These are phyloP conservation scores for Urocitellus parryii DNA, from an alignment of 2,113 vertebrate genomes.

Conservation along the genomic window DNA sequence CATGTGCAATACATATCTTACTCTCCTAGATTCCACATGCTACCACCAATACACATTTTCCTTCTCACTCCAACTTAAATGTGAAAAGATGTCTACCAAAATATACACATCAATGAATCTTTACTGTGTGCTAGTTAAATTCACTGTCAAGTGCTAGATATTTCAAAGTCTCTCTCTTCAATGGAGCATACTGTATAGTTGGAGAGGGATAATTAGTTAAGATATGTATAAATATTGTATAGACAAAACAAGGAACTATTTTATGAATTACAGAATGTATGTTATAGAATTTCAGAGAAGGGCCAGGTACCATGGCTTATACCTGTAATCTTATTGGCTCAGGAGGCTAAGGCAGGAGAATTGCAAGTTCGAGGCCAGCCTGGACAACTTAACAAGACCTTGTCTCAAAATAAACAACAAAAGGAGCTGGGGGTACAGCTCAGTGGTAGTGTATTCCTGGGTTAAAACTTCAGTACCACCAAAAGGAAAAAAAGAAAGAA, in stretches of 20 bases:
- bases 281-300: not conserved
- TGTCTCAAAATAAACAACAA: too few species aligned
- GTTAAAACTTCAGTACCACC: too few species aligned
- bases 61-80: not conserved
- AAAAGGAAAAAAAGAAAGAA: too few species aligned
- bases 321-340: too few species aligned
- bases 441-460: too few species aligned
- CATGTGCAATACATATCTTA: conserved; percentile 24
- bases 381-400: too few species aligned
- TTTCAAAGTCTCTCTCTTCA: not conserved
- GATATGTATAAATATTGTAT: conserved; percentile 39
- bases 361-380: too few species aligned
- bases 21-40: not conserved
- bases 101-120: not conserved
- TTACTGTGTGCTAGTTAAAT: not conserved
- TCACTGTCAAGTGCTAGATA: conserved; percentile 39
- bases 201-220: conserved; percentile 40
- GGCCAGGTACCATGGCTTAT: too few species aligned
- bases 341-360: too few species aligned
- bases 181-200: conserved; percentile 9
- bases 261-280: conserved; percentile 5
- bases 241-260: not conserved
- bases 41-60: not conserved
- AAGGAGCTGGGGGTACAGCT: too few species aligned
- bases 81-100: conserved; percentile 53